Percentiles rank a stretch among this genome's conserved stretches.
phyloP scores from a whole-genome alignment of 2,888 invertebrate species.

The Lottia gigantea region DNA sequence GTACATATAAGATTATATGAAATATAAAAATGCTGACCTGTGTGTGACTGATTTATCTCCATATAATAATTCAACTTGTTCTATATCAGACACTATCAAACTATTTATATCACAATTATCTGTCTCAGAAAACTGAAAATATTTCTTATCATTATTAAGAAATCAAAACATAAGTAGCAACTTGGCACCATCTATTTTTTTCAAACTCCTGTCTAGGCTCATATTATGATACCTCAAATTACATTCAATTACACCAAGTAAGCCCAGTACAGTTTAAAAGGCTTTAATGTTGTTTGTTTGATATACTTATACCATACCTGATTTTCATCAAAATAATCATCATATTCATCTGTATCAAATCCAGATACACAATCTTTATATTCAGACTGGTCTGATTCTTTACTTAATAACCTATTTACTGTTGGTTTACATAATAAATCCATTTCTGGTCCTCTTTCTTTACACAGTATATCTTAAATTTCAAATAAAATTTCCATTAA shows the following conservation, averaged over 20 bases:
- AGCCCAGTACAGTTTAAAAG: too few relatives aligned
- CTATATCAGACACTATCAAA: slow-evolving; percentile 45
- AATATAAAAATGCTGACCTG: slow-evolving; percentile 27
- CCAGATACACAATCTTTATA: slow-evolving; percentile 47
- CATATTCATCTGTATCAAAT: slow-evolving; percentile 34
- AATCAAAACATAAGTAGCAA: too few relatives aligned
- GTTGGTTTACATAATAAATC: neutral
- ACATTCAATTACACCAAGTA: too few relatives aligned
- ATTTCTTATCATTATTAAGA: too few relatives aligned
- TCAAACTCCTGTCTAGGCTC: too few relatives aligned
- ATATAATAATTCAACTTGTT: slow-evolving; percentile 40
- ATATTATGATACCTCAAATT: too few relatives aligned
- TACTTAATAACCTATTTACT: neutral
- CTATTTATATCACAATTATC: slow-evolving; percentile 14
- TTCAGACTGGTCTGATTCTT: slow-evolving; percentile 25
- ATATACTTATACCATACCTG: too few relatives aligned
- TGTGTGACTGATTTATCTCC: slow-evolving; percentile 43
- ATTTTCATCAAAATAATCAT: slow-evolving; percentile 9
- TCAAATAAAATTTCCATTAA: too few relatives aligned
- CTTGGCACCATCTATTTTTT: too few relatives aligned
- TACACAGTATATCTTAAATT: neutral
- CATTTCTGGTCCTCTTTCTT: neutral
- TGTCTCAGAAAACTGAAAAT: too few relatives aligned
- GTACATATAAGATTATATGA: neutral
- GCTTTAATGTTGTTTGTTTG: too few relatives aligned